Evolutionary conservation across 1,140 invertebrate species (phyloP), one percentile per base, ranked within the genome.

Genomic region (Acyrthosiphon pisum): DNA sequence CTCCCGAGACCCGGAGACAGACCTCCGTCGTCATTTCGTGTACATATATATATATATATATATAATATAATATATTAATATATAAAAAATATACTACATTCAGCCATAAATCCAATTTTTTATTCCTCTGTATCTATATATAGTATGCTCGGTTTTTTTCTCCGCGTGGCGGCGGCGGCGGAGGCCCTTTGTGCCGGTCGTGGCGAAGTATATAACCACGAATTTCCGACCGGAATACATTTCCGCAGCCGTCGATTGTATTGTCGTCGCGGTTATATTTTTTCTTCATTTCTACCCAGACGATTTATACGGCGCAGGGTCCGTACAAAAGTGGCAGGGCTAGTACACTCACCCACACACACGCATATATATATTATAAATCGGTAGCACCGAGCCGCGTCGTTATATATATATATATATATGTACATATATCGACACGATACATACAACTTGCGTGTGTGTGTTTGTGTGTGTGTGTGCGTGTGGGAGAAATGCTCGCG

Each of bases 151-250:
- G 41, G 22, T 35, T 50, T 88, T 88, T 50, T 88, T 50, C 8
- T 35, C n/a, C 22, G 20, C 46, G 44, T 20, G 44, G 11, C 30
- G 26, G 23, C 83, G 44, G 4, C 23, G 26, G 41, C 14, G 23
- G 44, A 30, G 44, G 23, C 48, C 46, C n/a, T 88, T 88, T 88
- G 87, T 88, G 87, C n/a, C 30, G 86, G 46, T 4, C 30, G 86
- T 46, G 87, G 14, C 46, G n/a, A 89, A 89, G 35, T 50, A n/a
- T 50, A n/a, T 81, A 83, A 50, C 90, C 68, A 76, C 81, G 48
- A 84, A 84, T 84, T 93, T 84, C 81, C 91, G 48, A 81, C 68
- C 68, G 88, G 89, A 93, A 93, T 89, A 93, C 41, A 88, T 90
- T 91, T 84, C 41, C 93, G 44, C 91, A 83, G 76, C 83, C 50